These are phyloP conservation scores for Iphiclides podalirius DNA, from an alignment of 2,888 invertebrate genomes.

Conservation along the genomic window DNA sequence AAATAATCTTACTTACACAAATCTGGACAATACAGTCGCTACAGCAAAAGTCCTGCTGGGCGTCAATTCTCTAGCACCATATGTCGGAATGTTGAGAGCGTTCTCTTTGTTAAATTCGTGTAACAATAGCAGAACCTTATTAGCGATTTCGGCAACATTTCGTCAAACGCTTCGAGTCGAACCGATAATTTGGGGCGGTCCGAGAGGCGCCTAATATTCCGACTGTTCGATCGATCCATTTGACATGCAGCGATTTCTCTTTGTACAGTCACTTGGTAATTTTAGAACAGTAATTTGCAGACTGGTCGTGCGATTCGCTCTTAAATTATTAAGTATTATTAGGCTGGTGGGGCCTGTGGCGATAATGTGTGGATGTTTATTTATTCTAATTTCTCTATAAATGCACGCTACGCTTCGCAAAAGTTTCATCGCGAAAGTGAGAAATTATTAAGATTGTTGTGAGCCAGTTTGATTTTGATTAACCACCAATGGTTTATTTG, in stretches of 20 bases:
- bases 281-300: constrained; percentile 22
- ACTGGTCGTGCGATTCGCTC: constrained; percentile 3
- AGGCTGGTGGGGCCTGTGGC: constrained; percentile 5
- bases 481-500: too few relatives aligned
- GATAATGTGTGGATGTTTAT: constrained; percentile 15
- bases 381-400: constrained; percentile 3
- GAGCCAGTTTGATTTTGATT: too few relatives aligned
- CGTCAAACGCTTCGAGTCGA: constrained; percentile 66
- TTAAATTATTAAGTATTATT: constrained; percentile 20
- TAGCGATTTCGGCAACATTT: constrained; percentile 64
- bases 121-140: constrained; percentile 69
- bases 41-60: constrained; percentile 33
- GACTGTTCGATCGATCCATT: constrained; percentile 47
- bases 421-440: too few relatives aligned
- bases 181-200: constrained; percentile 66
- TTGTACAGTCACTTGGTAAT: constrained; percentile 26
- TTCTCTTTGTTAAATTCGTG: constrained; percentile 46
- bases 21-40: constrained; percentile 3
- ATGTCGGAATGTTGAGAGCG: constrained; percentile 50
- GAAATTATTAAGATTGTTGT: too few relatives aligned
- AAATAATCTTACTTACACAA: too few relatives aligned
- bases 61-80: constrained; percentile 36
- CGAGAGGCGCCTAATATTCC: constrained; percentile 27
- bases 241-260: constrained; percentile 58
- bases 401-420: constrained; percentile 1